Conservation (phyloP, 2,113 vertebrate species). For the Thunnus maccoyii region DNA sequence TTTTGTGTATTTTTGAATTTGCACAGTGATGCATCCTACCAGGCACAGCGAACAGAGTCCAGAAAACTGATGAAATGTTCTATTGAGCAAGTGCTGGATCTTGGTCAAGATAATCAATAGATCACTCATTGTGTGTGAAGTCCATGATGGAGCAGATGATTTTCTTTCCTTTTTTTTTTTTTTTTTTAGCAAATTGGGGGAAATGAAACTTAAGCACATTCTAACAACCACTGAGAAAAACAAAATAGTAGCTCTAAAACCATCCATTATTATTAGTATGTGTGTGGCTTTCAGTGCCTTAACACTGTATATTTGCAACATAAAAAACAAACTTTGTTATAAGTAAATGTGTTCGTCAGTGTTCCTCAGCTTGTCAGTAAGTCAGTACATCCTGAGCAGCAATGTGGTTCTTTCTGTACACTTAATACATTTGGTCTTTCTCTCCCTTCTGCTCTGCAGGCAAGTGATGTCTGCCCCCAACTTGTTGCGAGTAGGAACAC, state of each 20-base stretch:
- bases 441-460: slow-evolving; percentile 46
- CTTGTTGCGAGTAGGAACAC: slow-evolving; percentile 78
- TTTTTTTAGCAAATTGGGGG: too few species aligned
- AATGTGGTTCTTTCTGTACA: not conserved
- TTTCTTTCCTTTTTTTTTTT: not conserved
- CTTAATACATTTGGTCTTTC: not conserved
- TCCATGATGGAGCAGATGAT: not conserved
- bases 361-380: not conserved
- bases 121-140: slow-evolving; percentile 36
- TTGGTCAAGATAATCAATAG: slow-evolving; percentile 45
- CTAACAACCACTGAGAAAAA: too few species aligned
- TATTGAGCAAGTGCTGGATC: slow-evolving; percentile 35
- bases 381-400: not conserved
- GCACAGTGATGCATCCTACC: not conserved
- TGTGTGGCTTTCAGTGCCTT: too few species aligned
- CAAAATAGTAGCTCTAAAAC: too few species aligned
- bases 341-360: too few species aligned
- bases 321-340: too few species aligned
- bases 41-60: slow-evolving; percentile 15
- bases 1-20: not conserved
- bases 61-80: not conserved
- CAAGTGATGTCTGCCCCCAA: slow-evolving; percentile 81
- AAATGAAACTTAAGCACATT: too few species aligned
- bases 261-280: too few species aligned
- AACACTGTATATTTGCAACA: too few species aligned